Evolutionary conservation across 2,888 invertebrate genomes (phyloP).

Genomic region (Drosophila pseudotalamancana): DNA sequence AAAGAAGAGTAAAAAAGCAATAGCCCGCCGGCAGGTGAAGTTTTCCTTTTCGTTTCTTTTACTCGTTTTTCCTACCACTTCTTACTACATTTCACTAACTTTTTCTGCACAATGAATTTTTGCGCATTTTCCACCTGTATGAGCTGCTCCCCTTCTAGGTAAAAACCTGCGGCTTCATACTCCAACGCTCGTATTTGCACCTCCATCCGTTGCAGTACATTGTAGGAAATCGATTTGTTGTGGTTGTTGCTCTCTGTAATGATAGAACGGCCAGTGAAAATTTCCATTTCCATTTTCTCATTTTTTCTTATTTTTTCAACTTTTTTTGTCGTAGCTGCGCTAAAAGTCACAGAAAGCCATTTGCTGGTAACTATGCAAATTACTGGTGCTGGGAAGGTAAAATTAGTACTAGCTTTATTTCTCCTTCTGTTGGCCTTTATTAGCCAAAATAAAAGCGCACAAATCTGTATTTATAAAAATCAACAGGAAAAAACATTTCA

Average conservation of each 20-base stretch:
- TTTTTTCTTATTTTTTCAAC: conserved; percentile 1
- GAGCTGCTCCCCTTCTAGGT: conserved; percentile 38
- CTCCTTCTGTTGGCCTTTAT: conserved; percentile 22
- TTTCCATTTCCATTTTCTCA: conserved; percentile 41
- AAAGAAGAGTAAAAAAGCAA: conserved; percentile 53
- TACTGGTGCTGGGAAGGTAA: too few relatives aligned
- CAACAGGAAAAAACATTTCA: conserved; percentile 77
- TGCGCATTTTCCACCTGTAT: conserved; percentile 80
- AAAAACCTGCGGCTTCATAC: neutral
- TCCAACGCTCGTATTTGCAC: neutral
- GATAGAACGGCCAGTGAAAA: conserved; percentile 42
- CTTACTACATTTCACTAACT: conserved; percentile 38
- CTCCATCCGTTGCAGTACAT: conserved; percentile 4
- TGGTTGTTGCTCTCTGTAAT: conserved; percentile 66
- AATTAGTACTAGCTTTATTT: neutral
- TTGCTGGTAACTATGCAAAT: conserved; percentile 66
- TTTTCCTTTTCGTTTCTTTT: conserved; percentile 22
- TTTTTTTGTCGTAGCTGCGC: conserved; percentile 21
- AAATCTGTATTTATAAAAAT: conserved; percentile 81
- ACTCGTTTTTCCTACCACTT: neutral
- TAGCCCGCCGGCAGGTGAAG: conserved; percentile 69
- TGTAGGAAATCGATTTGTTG: conserved; percentile 73
- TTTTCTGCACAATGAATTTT: conserved; percentile 80
- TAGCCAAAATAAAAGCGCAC: conserved; percentile 29
- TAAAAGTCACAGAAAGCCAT: conserved; percentile 48